phyloP scores from a whole-genome alignment of 2,888 invertebrate genomes.

The Protodeltote pygarga region DNA sequence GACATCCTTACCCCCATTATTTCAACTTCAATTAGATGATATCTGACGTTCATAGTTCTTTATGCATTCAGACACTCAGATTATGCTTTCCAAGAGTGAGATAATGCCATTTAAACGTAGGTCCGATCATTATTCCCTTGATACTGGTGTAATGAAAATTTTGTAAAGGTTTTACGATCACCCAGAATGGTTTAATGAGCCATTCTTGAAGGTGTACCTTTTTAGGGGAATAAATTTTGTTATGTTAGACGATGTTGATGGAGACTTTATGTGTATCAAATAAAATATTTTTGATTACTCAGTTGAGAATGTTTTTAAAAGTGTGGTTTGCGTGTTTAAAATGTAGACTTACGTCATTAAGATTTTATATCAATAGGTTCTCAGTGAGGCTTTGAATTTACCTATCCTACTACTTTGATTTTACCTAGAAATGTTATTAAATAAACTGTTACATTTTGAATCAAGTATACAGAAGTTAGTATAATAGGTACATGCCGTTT shows the following conservation, averaged over 20 bases:
- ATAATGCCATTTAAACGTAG: constrained; percentile 80
- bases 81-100: constrained; percentile 76
- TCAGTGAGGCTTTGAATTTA: too few relatives aligned
- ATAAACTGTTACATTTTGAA: too few relatives aligned
- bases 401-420: too few relatives aligned
- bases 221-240: constrained; percentile 53
- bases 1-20: constrained; percentile 64
- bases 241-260: constrained; percentile 30
- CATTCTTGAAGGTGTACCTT: constrained; percentile 60
- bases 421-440: too few relatives aligned
- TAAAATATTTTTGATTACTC: neutral
- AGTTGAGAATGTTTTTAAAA: too few relatives aligned
- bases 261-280: constrained; percentile 8
- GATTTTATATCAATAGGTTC: too few relatives aligned
- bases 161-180: constrained; percentile 75
- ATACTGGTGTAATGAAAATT: constrained; percentile 80
- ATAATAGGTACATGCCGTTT: too few relatives aligned
- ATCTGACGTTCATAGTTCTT: constrained; percentile 86
- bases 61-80: constrained; percentile 81
- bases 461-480: too few relatives aligned
- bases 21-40: constrained; percentile 84
- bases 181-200: constrained; percentile 64
- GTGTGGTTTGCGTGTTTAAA: too few relatives aligned
- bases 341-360: too few relatives aligned
- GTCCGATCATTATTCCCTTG: constrained; percentile 80